Base-by-base conservation (phyloP, 2,113 vertebrate genomes). In the Ptyas mucosa region DNA sequence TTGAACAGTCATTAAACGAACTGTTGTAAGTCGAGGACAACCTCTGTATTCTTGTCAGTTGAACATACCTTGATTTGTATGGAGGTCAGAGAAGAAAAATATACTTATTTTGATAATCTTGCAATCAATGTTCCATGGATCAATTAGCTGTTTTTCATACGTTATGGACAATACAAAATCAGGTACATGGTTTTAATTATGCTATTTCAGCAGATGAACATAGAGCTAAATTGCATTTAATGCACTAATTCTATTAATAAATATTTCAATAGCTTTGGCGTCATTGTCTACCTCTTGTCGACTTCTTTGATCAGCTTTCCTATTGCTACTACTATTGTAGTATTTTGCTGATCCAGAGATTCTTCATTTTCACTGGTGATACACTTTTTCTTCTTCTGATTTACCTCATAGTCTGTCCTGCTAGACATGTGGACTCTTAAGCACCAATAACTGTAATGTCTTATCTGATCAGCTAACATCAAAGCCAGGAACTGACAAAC, bases 231-330 rank as follows among this genome's bases (percentile, higher is more conserved):
- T 95, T 92, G 54, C 29, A 96, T 95, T 95, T 95, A 14, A 88
- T 90, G 9, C 88, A 34, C 21, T 96, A 95, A 95, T 94, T 89
- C 93, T 93, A 91, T 94, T 94, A 92, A 94, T 95, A 94, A 95
- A 93, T 95, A 95, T 95, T 94, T n/a, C 11, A 91, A 14, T 39
- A 53, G 86, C 55, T 95, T 95, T 85, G 93, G 51, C 54, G 93
- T 7, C 90, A 91, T 55, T 89, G 75, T 53, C n/a, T 23, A 24
- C 21, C 24, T 61, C 58, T 61, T 61, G 58, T 61, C 24, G 3
- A 61, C 23, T 24, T 94, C 39, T 57, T 85, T 89, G 57, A 91
- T 88, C 95, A 89, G 85, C 94, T 95, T 91, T 10, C 43, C 55
- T 55, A 34, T 93, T 93, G 12, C 8, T 58, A 58, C 69, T 95